These are phyloP conservation scores for Halcyon badia DNA, from an alignment of 2,797 vertebrate genomes.

Conservation along the genomic window DNA sequence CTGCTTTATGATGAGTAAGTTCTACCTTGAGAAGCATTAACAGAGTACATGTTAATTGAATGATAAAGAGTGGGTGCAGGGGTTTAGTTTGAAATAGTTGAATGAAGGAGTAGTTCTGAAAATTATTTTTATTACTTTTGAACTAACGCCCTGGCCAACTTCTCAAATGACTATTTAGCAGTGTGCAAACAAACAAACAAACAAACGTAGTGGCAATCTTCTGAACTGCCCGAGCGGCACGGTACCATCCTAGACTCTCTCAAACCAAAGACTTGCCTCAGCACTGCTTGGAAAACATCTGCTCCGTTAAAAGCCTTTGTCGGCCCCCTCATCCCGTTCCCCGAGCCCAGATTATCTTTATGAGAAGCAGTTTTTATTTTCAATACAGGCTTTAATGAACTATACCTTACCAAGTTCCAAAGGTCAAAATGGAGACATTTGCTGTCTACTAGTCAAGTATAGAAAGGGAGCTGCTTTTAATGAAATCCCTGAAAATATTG, in stretches of 20 bases:
- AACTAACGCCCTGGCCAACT: slow-evolving; percentile 72
- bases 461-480: slow-evolving; percentile 82
- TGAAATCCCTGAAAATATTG: slow-evolving; percentile 81
- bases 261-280: slow-evolving; percentile 99
- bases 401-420: slow-evolving; percentile 83
- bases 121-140: slow-evolving; percentile 55
- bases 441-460: slow-evolving; percentile 82
- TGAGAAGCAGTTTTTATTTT: slow-evolving; percentile 82
- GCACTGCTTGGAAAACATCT: slow-evolving; percentile 84
- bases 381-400: slow-evolving; percentile 83
- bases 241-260: slow-evolving; percentile 83
- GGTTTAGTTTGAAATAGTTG: slow-evolving; percentile 70
- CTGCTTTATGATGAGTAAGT: slow-evolving; percentile 73
- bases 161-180: slow-evolving; percentile 85
- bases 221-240: slow-evolving; percentile 78
- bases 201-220: slow-evolving; percentile 66
- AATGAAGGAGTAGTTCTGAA: slow-evolving; percentile 79
- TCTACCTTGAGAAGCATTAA: slow-evolving; percentile 78
- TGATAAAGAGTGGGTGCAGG: slow-evolving; percentile 56
- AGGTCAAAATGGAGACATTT: slow-evolving; percentile 89
- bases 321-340: slow-evolving; percentile 20
- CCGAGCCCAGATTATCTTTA: slow-evolving; percentile 63
- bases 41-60: slow-evolving; percentile 58
- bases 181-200: slow-evolving; percentile 80
- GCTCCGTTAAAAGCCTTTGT: slow-evolving; percentile 56